Evolutionary conservation across 2,888 invertebrate genomes (phyloP).

Genomic region (Pediacus dermestoides): DNA sequence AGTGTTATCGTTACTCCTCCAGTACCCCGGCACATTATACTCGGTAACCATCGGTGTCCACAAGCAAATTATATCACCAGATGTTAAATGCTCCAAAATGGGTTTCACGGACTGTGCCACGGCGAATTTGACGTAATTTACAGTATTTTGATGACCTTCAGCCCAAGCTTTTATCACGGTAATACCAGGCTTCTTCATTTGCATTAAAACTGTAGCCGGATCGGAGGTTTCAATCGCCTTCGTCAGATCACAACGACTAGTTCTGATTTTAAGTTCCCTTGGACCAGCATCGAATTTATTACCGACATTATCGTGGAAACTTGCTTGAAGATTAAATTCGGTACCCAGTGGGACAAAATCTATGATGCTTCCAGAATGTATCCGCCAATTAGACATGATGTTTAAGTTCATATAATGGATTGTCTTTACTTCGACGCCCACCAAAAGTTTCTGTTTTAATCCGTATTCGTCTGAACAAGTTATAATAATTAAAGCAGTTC

Average conservation of each 20-base stretch:
- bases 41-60: slow-evolving; percentile 49
- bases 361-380: slow-evolving; percentile 34
- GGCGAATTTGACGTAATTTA: slow-evolving; percentile 48
- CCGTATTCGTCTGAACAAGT: slow-evolving; percentile 54
- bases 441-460: slow-evolving; percentile 51
- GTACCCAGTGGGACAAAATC: slow-evolving; percentile 51
- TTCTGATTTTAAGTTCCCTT: slow-evolving; percentile 49
- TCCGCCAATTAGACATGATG: slow-evolving; percentile 41
- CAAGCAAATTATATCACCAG: slow-evolving; percentile 57
- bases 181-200: slow-evolving; percentile 50
- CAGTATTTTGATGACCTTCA: slow-evolving; percentile 43
- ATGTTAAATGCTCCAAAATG: slow-evolving; percentile 45
- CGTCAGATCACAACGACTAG: slow-evolving; percentile 51
- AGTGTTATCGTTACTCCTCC: slow-evolving; percentile 45
- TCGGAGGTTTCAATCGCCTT: slow-evolving; percentile 39
- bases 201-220: slow-evolving; percentile 48
- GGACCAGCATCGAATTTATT: slow-evolving; percentile 54
- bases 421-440: slow-evolving; percentile 53
- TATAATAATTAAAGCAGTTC: slow-evolving; percentile 49
- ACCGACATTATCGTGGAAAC: slow-evolving; percentile 58
- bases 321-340: slow-evolving; percentile 44
- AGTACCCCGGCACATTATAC: slow-evolving; percentile 41
- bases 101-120: slow-evolving; percentile 47
- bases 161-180: slow-evolving; percentile 54
- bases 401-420: slow-evolving; percentile 50